These are phyloP conservation scores for Agrilus mali DNA, from an alignment of 2,888 invertebrate species.

Conservation along the genomic window DNA sequence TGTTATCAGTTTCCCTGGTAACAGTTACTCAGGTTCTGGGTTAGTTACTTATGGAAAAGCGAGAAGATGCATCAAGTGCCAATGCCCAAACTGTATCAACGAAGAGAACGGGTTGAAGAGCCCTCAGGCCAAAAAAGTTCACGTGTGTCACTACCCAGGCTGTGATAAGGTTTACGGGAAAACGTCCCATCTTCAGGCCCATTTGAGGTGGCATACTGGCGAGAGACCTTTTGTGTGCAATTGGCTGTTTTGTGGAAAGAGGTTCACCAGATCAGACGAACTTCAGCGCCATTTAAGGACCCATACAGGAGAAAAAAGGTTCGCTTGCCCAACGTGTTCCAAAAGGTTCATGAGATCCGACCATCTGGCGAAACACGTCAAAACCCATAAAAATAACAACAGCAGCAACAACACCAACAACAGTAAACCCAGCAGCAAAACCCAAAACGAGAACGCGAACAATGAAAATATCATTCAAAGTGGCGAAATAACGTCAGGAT, in stretches of 20 bases:
- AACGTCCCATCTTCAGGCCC: slow-evolving; percentile 66
- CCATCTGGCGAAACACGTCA: slow-evolving; percentile 85
- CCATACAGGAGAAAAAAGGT: slow-evolving; percentile 82
- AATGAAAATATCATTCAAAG: not conserved
- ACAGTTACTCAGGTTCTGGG: slow-evolving; percentile 17
- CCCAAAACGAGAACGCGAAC: slow-evolving; percentile 25
- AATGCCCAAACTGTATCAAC: slow-evolving; percentile 68
- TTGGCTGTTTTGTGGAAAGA: slow-evolving; percentile 81
- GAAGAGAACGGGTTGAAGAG: slow-evolving; percentile 68
- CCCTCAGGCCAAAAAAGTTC: slow-evolving; percentile 70
- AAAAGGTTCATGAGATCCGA: slow-evolving; percentile 89
- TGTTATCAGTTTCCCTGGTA: slow-evolving; percentile 26
- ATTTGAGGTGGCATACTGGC: slow-evolving; percentile 75
- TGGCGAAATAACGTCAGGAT: not conserved
- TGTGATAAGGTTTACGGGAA: slow-evolving; percentile 86
- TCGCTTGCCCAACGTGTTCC: slow-evolving; percentile 73
- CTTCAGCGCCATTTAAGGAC: slow-evolving; percentile 79
- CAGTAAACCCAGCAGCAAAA: slow-evolving; percentile 28
- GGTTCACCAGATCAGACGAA: slow-evolving; percentile 87
- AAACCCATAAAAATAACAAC: slow-evolving; percentile 64
- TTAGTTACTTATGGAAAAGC: slow-evolving; percentile 31
- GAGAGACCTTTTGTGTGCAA: slow-evolving; percentile 84
- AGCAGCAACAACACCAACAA: slow-evolving; percentile 30
- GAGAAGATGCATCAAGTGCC: slow-evolving; percentile 62
- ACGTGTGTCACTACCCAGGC: slow-evolving; percentile 77